Conservation (phyloP, 2,113 vertebrate species). For the Eulemur macaco region DNA sequence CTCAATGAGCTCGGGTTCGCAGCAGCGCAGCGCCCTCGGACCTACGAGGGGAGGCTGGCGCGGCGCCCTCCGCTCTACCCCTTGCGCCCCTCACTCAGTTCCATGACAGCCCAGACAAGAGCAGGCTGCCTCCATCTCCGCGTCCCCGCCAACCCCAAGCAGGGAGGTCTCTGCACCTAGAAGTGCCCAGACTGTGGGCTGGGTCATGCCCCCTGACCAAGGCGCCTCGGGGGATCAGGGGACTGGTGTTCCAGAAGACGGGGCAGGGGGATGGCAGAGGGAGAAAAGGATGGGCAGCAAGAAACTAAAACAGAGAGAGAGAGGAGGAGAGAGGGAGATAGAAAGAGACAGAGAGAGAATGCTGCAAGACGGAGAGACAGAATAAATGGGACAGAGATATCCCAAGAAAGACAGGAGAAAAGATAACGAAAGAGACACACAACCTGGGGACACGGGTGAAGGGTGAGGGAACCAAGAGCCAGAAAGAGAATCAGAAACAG, state of each 20-base stretch:
- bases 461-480: neutral
- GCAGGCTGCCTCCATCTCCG: neutral
- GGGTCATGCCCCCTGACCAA: neutral
- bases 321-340: neutral
- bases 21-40: neutral
- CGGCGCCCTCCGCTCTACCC: neutral
- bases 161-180: neutral
- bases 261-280: neutral
- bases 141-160: neutral
- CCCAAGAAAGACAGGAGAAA: neutral
- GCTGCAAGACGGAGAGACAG: neutral
- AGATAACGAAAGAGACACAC: neutral
- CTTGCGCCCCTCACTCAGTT: neutral
- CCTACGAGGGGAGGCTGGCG: neutral
- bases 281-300: neutral
- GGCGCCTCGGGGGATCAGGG: neutral
- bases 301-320: neutral
- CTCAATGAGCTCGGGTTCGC: neutral
- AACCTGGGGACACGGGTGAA: neutral
- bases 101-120: neutral
- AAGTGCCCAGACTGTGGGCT: neutral
- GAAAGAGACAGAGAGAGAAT: neutral
- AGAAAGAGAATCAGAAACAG: neutral
- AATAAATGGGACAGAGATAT: neutral
- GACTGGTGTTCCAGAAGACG: neutral